Evolutionary conservation across 2,797 vertebrate species (phyloP).

Genomic region (Epinephelus awoara): DNA sequence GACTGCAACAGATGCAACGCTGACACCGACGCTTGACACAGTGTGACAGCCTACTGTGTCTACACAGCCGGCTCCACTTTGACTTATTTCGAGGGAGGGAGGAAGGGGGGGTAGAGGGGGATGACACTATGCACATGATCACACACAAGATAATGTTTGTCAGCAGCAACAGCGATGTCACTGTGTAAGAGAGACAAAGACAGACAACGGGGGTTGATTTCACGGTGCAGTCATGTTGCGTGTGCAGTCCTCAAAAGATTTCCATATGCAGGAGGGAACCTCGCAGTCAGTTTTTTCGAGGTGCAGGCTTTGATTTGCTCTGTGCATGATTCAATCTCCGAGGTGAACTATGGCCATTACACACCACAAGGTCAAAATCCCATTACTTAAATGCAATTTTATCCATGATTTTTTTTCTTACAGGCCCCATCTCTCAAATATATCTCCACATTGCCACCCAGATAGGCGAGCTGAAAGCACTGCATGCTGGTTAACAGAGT

Average conservation of each 20-base stretch:
- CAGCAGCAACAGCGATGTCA: slow-evolving; percentile 80
- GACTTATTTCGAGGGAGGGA: slow-evolving; percentile 66
- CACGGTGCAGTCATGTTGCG: slow-evolving; percentile 72
- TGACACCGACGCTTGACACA: slow-evolving; percentile 83
- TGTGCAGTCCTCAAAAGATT: slow-evolving; percentile 64
- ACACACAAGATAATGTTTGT: slow-evolving; percentile 88
- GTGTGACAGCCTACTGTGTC: slow-evolving; percentile 82
- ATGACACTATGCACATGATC: slow-evolving; percentile 83
- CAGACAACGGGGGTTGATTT: slow-evolving; percentile 80
- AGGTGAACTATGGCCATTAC: slow-evolving; percentile 65
- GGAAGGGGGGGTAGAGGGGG: slow-evolving; percentile 3
- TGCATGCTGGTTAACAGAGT: slow-evolving; percentile 84
- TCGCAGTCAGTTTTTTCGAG: slow-evolving; percentile 50
- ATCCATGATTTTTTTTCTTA: slow-evolving; percentile 51
- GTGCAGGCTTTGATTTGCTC: slow-evolving; percentile 57
- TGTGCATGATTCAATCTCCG: slow-evolving; percentile 66
- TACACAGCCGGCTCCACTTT: slow-evolving; percentile 77
- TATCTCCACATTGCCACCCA: slow-evolving; percentile 66
- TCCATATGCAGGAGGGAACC: slow-evolving; percentile 26
- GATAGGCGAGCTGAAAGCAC: slow-evolving; percentile 66
- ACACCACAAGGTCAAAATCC: slow-evolving; percentile 72
- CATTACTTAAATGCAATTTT: slow-evolving; percentile 74
- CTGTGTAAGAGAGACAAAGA: slow-evolving; percentile 73
- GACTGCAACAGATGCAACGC: slow-evolving; percentile 85
- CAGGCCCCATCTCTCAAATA: slow-evolving; percentile 62